Conservation (phyloP, 1,140 invertebrate species). For the Apis dorsata region DNA sequence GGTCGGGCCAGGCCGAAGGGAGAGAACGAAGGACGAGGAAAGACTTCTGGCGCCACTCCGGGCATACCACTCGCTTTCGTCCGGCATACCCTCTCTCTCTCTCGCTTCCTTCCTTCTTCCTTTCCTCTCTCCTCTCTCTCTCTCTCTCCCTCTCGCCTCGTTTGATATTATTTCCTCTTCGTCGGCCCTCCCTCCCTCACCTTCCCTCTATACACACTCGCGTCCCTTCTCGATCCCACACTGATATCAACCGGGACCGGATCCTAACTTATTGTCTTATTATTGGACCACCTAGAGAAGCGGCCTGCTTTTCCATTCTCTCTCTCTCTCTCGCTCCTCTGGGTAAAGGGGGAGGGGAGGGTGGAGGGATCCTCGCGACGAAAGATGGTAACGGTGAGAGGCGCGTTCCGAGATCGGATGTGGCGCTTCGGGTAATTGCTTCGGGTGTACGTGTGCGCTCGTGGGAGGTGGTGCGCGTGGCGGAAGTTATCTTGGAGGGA, state of each 20-base stretch:
- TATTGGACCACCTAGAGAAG: conserved; percentile 78
- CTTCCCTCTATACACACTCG: conserved; percentile 28
- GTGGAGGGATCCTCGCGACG: background rate
- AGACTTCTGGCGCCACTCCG: conserved; percentile 76
- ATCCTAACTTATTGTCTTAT: conserved; percentile 71
- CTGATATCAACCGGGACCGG: conserved; percentile 60
- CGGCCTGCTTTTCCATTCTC: conserved; percentile 36
- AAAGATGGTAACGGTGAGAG: background rate
- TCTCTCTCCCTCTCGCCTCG: too few species aligned
- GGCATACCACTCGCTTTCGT: conserved; percentile 65
- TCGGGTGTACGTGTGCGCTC: background rate
- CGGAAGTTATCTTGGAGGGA: background rate
- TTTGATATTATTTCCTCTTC: background rate
- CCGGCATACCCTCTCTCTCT: conserved; percentile 43
- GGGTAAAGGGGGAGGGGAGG: too few species aligned
- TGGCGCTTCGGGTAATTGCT: background rate
- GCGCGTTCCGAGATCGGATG: background rate
- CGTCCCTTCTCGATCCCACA: conserved; percentile 64
- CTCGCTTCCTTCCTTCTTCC: background rate
- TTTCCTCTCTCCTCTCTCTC: conserved; percentile 32
- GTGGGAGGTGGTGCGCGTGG: background rate
- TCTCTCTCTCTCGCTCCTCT: background rate
- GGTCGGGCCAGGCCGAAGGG: conserved; percentile 29
- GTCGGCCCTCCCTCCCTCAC: background rate
- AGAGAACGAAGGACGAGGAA: conserved; percentile 58